Percentiles rank a stretch among this genome's conserved stretches.
Evolutionary conservation across 2,797 vertebrate genomes (phyloP).

Genomic region (Smutsia temminckii): DNA sequence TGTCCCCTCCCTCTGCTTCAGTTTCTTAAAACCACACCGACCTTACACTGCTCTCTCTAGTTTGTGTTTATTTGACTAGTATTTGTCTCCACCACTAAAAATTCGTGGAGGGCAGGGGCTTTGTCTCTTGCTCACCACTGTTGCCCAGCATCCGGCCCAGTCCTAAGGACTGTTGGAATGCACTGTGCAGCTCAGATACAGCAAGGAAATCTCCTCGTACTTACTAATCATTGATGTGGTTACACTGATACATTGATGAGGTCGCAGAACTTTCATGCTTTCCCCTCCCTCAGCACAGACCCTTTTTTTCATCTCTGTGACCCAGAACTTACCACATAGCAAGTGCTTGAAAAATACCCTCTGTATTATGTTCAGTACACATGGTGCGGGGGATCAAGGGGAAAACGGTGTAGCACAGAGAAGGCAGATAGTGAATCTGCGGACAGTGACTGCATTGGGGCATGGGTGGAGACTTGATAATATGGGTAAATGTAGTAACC

Average conservation of each 20-base stretch:
- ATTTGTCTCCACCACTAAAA: background rate
- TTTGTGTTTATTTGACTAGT: background rate
- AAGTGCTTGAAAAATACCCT: background rate
- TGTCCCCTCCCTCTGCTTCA: background rate
- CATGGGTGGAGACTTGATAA: no score
- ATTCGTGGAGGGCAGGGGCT: background rate
- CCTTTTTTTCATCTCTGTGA: background rate
- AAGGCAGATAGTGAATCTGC: no score
- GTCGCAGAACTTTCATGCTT: background rate
- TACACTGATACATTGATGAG: rapidly evolving
- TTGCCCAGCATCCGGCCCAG: background rate
- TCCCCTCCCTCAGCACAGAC: background rate
- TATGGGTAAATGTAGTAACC: no score
- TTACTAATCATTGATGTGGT: no score
- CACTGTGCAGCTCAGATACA: background rate
- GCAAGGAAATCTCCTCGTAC: background rate
- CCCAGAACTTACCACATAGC: background rate
- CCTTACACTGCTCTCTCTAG: background rate
- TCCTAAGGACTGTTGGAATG: background rate
- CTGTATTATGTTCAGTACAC: no score
- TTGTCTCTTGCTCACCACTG: background rate
- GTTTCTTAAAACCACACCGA: rapidly evolving
- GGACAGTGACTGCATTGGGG: no score
- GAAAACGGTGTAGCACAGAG: no score
- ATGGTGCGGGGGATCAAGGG: no score